Evolutionary conservation across 1,140 invertebrate genomes (phyloP), one percentile per base, ranked within the genome.

Genomic region (Drosophila insularis): DNA sequence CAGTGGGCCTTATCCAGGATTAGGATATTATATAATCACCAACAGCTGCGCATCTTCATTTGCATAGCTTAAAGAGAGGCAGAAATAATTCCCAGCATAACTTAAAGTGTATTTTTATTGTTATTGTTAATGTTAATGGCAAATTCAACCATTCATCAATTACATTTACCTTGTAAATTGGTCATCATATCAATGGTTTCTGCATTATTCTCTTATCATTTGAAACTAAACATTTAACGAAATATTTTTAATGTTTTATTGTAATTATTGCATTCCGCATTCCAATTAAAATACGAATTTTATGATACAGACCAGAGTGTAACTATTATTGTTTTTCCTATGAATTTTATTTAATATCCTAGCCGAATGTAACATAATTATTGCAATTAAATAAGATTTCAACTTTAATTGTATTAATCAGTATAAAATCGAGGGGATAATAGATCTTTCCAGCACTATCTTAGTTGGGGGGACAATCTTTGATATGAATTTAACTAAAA

Each of bases 1-100:
- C 75, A 61, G 79, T 65, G 60, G 70, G 63, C 80, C 69, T 62
- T 50, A 54, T 65, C 59, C 82, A 86, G 78, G 78, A 86, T 81
- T 87, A 81, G 78, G 35, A 40, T 40, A 23, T 77, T 77, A 70
- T 66, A 77, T 71, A 77, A 77, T 61, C 56, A 1, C 8, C 21
- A 13, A 53, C 72, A 74, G 61, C 71, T 74, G 67, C 53, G 23
- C 60, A 39, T 63, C 35, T 21, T 40, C 11, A 23, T 61, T 43
- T 40, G 35, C 59, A 61, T 61, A 39, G 10, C n/a, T n/a, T n/a
- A 50, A 10, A 50, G 14, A 46, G 8, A 46, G 27, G 31, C 2
- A 43, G 14, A 46, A 2, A 46, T 19, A 19, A 46, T 46, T 46
- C 17, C 17, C 3, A 46, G 14, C 43, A 46, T 46, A 17, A 8